Conservation (phyloP, 1,140 invertebrate genomes). For the Sycobia sp. region DNA sequence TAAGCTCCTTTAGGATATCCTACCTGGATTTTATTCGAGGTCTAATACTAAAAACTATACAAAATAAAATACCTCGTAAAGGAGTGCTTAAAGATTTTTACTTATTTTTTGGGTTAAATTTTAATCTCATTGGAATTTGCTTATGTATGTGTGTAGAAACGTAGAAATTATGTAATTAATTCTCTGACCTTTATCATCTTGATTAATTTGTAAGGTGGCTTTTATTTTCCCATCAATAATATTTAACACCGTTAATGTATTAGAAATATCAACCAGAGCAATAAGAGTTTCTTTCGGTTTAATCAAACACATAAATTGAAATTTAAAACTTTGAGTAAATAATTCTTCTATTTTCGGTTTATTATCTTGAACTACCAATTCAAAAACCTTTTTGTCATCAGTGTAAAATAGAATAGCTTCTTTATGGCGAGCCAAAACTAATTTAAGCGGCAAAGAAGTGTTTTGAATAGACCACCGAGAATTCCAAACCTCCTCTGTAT, state of each 20-base stretch:
- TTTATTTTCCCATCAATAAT: slow-evolving; percentile 36
- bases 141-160: too few relatives aligned
- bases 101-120: too few relatives aligned
- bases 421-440: slow-evolving; percentile 28
- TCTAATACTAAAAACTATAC: too few relatives aligned
- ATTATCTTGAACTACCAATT: slow-evolving; percentile 35
- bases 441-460: slow-evolving; percentile 34
- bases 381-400: slow-evolving; percentile 40
- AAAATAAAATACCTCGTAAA: too few relatives aligned
- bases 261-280: slow-evolving; percentile 36
- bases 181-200: slow-evolving; percentile 40
- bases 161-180: too few relatives aligned
- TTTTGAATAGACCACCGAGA: slow-evolving; percentile 38
- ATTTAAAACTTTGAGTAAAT: slow-evolving; percentile 26
- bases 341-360: slow-evolving; percentile 38
- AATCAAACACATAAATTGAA: slow-evolving; percentile 35
- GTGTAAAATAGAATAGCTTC: slow-evolving; percentile 42
- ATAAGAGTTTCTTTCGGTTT: slow-evolving; percentile 31
- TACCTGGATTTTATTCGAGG: too few relatives aligned
- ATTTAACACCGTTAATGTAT: slow-evolving; percentile 41
- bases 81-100: too few relatives aligned
- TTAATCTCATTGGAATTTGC: too few relatives aligned
- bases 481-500: slow-evolving; percentile 35
- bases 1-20: too few relatives aligned
- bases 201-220: slow-evolving; percentile 10